Percentiles rank a stretch among this genome's conserved stretches.
These are phyloP conservation scores for Neoaliturus tenellus DNA, from an alignment of 2,888 invertebrate genomes.

Conservation along the genomic window DNA sequence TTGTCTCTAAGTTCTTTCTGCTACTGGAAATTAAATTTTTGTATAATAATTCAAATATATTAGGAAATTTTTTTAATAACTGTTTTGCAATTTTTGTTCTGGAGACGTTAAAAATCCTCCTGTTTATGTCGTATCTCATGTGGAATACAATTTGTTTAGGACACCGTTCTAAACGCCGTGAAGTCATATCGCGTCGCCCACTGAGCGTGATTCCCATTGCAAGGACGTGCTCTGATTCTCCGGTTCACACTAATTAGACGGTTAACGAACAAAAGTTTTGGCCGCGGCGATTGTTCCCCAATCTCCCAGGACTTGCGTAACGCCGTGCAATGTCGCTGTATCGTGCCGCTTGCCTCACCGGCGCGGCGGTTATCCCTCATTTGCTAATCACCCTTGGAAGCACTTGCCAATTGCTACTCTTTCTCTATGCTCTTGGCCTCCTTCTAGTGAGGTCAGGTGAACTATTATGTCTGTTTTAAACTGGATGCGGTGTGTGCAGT, in stretches of 20 bases:
- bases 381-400: not conserved
- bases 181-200: not conserved
- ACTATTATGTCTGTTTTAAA: not conserved
- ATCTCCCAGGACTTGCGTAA: not conserved
- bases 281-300: not conserved
- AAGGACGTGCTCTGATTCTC: constrained; percentile 15
- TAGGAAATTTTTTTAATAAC: no score
- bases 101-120: no score
- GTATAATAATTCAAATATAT: no score
- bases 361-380: constrained; percentile 7
- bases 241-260: constrained; percentile 7
- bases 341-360: constrained; percentile 15
- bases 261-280: not conserved
- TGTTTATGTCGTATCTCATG: no score
- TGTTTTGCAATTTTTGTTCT: no score
- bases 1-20: no score
- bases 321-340: constrained; percentile 14
- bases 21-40: no score
- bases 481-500: not conserved
- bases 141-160: no score
- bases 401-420: not conserved
- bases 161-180: not conserved
- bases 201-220: not conserved
- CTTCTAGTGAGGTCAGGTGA: not conserved
- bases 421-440: constrained; percentile 14